Evolutionary conservation across 2,797 vertebrate species (phyloP).

Genomic region (Xiphophorus birchmanni): DNA sequence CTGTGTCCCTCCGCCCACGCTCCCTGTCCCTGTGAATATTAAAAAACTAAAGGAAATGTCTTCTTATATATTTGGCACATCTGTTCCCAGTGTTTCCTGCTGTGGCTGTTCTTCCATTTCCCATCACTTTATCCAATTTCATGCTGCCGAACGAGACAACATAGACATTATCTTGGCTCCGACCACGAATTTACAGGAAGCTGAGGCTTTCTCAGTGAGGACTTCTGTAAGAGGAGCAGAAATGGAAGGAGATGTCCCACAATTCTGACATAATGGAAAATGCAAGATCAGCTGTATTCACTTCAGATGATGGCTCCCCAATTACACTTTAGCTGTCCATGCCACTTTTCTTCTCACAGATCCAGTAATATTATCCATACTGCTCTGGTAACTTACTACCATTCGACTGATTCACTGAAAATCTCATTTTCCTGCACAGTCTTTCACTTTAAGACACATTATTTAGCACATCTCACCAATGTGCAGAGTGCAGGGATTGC

Average conservation of each 20-base stretch:
- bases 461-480: conserved; percentile 19
- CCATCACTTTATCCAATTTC: conserved; percentile 62
- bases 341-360: conserved; percentile 56
- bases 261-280: conserved; percentile 60
- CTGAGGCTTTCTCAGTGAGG: conserved; percentile 10
- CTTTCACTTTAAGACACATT: conserved; percentile 10
- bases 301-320: conserved; percentile 61
- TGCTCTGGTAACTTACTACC: conserved; percentile 27
- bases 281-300: conserved; percentile 66
- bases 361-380: conserved; percentile 43
- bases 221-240: conserved; percentile 38
- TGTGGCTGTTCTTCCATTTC: conserved; percentile 49
- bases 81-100: conserved; percentile 36
- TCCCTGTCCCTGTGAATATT: conserved; percentile 24
- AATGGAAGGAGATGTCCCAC: conserved; percentile 38
- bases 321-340: conserved; percentile 57
- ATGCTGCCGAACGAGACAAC: conserved; percentile 50
- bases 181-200: conserved; percentile 24
- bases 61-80: conserved; percentile 46
- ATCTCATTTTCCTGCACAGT: conserved; percentile 27
- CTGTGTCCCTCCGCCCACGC: conserved; percentile 24
- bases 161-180: conserved; percentile 31
- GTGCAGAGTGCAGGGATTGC: conserved; percentile 24
- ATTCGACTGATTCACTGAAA: conserved; percentile 52
- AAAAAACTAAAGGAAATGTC: conserved; percentile 48